Conservation (phyloP, 2,113 vertebrate species). For the Gulo gulo region DNA sequence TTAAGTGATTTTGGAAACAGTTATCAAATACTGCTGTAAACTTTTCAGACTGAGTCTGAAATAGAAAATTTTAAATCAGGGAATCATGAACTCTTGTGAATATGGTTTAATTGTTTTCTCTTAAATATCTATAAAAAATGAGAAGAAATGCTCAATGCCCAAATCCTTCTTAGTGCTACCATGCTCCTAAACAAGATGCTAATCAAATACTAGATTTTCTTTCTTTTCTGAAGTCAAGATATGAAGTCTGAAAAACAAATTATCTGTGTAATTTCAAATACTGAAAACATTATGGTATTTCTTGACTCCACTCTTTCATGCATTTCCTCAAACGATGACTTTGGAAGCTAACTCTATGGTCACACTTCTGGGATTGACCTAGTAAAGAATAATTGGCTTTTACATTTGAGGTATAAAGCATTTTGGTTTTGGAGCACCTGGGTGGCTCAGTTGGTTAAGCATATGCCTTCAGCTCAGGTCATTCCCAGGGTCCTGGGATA, state of each 20-base stretch:
- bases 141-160: neutral
- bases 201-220: neutral
- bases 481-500: no score
- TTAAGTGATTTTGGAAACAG: neutral
- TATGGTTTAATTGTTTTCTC: neutral
- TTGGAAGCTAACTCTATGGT: neutral
- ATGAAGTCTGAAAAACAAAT: neutral
- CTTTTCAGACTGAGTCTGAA: neutral
- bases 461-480: no score
- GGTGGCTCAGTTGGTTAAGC: no score
- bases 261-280: neutral
- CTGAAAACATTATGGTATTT: neutral
- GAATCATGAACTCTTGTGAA: neutral
- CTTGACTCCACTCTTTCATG: neutral
- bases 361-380: neutral
- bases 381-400: neutral
- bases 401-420: neutral
- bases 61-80: conserved; percentile 17
- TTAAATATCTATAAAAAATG: neutral
- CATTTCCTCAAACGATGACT: neutral
- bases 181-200: neutral
- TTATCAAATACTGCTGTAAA: conserved; percentile 13
- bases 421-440: neutral
- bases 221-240: conserved; percentile 22
- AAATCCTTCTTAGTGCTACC: neutral